Percentiles rank a stretch among this genome's conserved stretches.
phyloP scores from a whole-genome alignment of 2,113 vertebrate species.

The Psophia crepitans region DNA sequence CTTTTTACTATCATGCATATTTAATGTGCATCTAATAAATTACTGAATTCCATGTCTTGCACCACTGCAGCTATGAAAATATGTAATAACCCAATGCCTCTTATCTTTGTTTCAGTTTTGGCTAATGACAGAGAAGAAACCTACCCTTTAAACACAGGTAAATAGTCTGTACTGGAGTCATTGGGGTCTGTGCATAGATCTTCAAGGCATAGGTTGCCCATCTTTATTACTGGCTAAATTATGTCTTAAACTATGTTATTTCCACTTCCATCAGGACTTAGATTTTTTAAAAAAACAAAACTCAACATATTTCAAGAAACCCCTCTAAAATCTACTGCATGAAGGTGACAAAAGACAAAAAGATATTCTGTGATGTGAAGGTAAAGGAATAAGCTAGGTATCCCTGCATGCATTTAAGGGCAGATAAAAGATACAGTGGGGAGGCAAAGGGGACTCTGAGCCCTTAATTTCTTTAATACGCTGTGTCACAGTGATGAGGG shows the following conservation, averaged over 20 bases:
- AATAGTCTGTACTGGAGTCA: background rate
- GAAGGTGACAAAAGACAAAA: background rate
- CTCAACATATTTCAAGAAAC: background rate
- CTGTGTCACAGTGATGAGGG: background rate
- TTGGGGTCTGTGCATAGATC: background rate
- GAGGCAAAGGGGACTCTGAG: background rate
- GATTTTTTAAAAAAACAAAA: background rate
- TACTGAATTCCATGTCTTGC: background rate
- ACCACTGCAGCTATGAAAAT: background rate
- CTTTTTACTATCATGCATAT: background rate
- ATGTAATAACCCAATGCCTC: background rate
- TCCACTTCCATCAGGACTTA: background rate
- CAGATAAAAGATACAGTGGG: background rate
- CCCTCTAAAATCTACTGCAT: background rate
- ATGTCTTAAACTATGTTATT: background rate
- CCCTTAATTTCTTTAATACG: background rate
- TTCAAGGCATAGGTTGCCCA: background rate
- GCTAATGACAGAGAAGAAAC: background rate
- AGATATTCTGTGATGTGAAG: background rate
- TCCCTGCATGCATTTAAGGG: background rate
- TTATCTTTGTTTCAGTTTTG: background rate
- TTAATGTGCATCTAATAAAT: background rate
- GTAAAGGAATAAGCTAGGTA: background rate
- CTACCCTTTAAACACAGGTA: background rate
- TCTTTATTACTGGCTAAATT: background rate